Base-by-base conservation (phyloP, 2,888 invertebrate genomes). In the Tetranychus piercei region DNA sequence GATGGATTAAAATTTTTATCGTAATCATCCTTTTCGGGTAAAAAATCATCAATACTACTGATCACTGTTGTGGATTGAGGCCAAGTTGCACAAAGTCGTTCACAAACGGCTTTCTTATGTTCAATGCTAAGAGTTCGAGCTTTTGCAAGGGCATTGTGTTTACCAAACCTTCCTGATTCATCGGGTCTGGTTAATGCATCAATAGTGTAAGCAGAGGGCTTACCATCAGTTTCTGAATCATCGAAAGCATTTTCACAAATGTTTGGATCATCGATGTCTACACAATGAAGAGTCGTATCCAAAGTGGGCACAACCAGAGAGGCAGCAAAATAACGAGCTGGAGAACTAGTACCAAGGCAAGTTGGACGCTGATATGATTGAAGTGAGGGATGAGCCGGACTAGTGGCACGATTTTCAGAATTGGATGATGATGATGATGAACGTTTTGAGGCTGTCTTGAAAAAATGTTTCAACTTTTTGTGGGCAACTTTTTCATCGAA, bases 1-100 rank as follows among this genome's bases (percentile, higher is more conserved):
- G 66, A 18, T 66, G 66, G 66, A 66, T 66, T 66, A n/a, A 66
- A 66, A 11, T 20, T 20, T 11, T 66, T 66, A 66, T 66, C 66
- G 11, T 66, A 66, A 18, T 66, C 66, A 20, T 66, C 66, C n/a
- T 22, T 55, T n/a, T n/a, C 44, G n/a, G 73, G 55, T 11, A n/a
- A 44, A 45, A 22, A 65, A 74, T 74, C 55, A 75, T 77, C 78
- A 44, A 78, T 43, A 43, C 75, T 76, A 20, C 75, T 75, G 45
- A 76, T 76, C 0, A 73, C 67, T 43, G 76, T 77, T 8, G 75
- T 77, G 0, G 72, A 76, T 23, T 76, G 78, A 1, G 78, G 78
- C 78, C 78, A 78, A 1, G 78, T 78, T 18, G 77, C 76, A 23
- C 78, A 78, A 1, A 78, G 64, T n/a, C 76, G 76, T 9, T 78